Evolutionary conservation across 2,888 invertebrate genomes (phyloP).

Genomic region (Andricus curvator): DNA sequence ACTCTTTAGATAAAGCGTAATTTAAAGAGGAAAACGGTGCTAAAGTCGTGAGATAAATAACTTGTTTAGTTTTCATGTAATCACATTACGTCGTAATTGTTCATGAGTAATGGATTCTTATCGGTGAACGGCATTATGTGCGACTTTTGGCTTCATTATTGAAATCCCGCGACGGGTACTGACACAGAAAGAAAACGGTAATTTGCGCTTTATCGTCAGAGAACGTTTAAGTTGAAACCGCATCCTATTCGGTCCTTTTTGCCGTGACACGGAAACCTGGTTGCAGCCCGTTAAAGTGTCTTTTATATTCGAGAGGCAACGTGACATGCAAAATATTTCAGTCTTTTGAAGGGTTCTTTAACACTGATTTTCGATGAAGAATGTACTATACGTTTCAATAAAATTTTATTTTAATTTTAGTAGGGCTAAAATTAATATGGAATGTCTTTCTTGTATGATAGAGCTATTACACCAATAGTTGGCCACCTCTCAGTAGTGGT

Average conservation of each 20-base stretch:
- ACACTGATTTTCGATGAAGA: background rate
- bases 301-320: background rate
- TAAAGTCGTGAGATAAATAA: background rate
- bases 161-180: background rate
- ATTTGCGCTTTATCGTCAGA: background rate
- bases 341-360: background rate
- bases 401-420: too few species aligned
- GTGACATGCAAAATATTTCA: background rate
- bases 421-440: too few species aligned
- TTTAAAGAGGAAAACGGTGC: too few species aligned
- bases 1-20: too few species aligned
- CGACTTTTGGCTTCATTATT: background rate
- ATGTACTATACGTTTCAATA: background rate
- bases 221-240: slow-evolving; percentile 3
- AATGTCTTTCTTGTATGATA: too few species aligned
- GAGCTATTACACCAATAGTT: too few species aligned
- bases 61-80: background rate
- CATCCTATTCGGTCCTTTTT: slow-evolving; percentile 7
- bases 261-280: slow-evolving; percentile 2
- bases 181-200: background rate
- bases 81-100: background rate
- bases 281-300: background rate
- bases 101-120: background rate
- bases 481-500: too few species aligned
- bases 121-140: background rate